Evolutionary conservation across 64 coral and sea anemone species (phyloP).

Genomic region (Astreopora myriophthalma): DNA sequence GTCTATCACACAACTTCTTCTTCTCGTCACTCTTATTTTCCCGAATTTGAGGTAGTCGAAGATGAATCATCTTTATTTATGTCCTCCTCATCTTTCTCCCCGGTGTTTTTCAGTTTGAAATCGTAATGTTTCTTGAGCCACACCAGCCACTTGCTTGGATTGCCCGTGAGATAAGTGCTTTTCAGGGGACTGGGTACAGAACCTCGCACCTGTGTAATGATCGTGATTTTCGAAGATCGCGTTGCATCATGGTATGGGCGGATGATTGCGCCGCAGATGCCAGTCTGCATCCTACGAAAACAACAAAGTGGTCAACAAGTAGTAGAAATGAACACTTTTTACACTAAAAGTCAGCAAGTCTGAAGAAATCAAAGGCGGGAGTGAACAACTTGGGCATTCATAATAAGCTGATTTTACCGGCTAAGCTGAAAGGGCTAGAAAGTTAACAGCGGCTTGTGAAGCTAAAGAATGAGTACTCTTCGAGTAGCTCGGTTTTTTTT

Average conservation of each 20-base stretch:
- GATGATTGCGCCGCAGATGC: conserved; percentile 38
- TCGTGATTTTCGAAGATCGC: conserved; percentile 44
- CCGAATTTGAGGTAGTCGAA: not conserved
- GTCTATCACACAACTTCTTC: not conserved
- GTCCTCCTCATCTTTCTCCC: not conserved
- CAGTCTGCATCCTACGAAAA: conserved; percentile 21
- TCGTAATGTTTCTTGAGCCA: conserved; percentile 54
- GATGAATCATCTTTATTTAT: conserved; percentile 15
- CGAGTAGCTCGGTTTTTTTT: too few species aligned
- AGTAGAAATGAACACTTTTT: not conserved
- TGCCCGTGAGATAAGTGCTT: conserved; percentile 57
- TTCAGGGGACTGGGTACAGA: conserved; percentile 61
- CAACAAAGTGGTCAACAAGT: not conserved
- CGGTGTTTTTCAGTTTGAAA: not conserved
- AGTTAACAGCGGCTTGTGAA: too few species aligned
- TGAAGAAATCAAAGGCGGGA: too few species aligned
- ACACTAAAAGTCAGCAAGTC: not conserved
- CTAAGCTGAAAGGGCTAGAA: too few species aligned
- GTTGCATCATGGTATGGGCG: conserved; percentile 55
- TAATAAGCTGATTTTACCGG: too few species aligned
- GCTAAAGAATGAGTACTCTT: too few species aligned
- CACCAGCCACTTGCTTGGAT: conserved; percentile 59
- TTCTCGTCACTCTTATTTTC: not conserved
- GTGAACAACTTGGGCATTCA: too few species aligned
- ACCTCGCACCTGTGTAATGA: conserved; percentile 69